These are phyloP conservation scores for Thyatira batis DNA, from an alignment of 2,888 invertebrate species.

Conservation along the genomic window DNA sequence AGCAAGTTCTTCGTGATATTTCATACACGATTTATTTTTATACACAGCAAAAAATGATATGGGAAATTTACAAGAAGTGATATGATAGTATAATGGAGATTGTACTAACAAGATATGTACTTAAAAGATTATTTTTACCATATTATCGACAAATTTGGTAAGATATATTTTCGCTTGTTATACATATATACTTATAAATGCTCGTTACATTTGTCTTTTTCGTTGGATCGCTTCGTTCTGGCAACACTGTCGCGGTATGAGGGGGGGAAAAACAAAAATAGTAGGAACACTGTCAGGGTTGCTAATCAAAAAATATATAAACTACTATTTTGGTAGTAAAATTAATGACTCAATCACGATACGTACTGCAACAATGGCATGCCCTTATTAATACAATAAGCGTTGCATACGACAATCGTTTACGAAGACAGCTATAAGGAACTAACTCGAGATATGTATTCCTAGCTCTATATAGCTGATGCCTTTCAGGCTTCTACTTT, in stretches of 20 bases:
- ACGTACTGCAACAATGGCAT: conserved; percentile 80
- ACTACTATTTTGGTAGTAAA: conserved; percentile 28
- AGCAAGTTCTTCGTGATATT: conserved; percentile 58
- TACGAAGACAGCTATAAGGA: conserved; percentile 54
- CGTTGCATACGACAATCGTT: conserved; percentile 80
- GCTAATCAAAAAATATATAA: conserved; percentile 32
- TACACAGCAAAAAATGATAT: conserved; percentile 77
- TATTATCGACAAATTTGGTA: conserved; percentile 73
- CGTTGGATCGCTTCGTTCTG: conserved; percentile 63
- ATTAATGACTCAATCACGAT: conserved; percentile 75
- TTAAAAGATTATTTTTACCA: conserved; percentile 64
- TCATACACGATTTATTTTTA: conserved; percentile 63
- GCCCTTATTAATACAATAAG: conserved; percentile 81
- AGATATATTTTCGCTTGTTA: conserved; percentile 37
- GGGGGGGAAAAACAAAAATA: conserved; percentile 48
- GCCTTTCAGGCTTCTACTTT: conserved; percentile 47
- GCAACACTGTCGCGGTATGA: conserved; percentile 59
- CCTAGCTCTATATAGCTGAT: conserved; percentile 50
- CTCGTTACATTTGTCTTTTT: conserved; percentile 76
- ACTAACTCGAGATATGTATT: conserved; percentile 39
- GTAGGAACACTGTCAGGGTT: conserved; percentile 45
- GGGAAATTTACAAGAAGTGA: conserved; percentile 79
- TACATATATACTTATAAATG: conserved; percentile 75
- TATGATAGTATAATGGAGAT: conserved; percentile 76
- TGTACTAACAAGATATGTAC: conserved; percentile 81